Evolutionary conservation across 2,888 invertebrate genomes (phyloP).

Genomic region (Hirtodrosophila trivittata): DNA sequence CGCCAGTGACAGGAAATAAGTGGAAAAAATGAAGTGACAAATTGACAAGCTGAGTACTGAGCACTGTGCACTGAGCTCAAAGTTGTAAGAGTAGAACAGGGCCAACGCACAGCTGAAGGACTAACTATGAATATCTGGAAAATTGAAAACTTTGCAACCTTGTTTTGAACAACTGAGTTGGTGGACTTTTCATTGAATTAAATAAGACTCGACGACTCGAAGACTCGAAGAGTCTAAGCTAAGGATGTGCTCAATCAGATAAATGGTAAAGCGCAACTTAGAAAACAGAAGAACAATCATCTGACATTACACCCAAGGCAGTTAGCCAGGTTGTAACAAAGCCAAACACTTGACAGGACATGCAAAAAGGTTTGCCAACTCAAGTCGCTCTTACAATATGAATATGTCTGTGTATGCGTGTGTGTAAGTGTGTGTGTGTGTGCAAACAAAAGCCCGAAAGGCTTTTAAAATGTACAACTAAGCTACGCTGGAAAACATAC

Average conservation of each 20-base stretch:
- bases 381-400: constrained; percentile 32
- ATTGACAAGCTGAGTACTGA: constrained; percentile 52
- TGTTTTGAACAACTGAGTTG: constrained; percentile 6
- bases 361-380: constrained; percentile 61
- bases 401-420: constrained; percentile 7
- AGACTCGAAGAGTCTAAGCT: constrained; percentile 15
- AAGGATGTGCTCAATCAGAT: constrained; percentile 58
- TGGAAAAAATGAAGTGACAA: constrained; percentile 48
- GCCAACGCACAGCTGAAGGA: constrained; percentile 17
- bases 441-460: constrained; percentile 48
- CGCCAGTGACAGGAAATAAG: constrained; percentile 59
- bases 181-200: constrained; percentile 37
- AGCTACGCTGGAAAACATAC: constrained; percentile 41
- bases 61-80: too few relatives aligned
- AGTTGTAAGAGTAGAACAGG: too few relatives aligned
- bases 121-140: constrained; percentile 17
- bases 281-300: constrained; percentile 30
- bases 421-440: constrained; percentile 14
- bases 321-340: constrained; percentile 34
- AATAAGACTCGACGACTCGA: too few relatives aligned
- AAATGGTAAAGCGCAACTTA: constrained; percentile 37
- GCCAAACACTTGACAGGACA: constrained; percentile 60
- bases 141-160: constrained; percentile 13
- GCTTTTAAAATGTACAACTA: constrained; percentile 56
- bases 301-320: constrained; percentile 38